Base-by-base conservation (phyloP, 2,797 vertebrate genomes). In the Sebastolobus alascanus region DNA sequence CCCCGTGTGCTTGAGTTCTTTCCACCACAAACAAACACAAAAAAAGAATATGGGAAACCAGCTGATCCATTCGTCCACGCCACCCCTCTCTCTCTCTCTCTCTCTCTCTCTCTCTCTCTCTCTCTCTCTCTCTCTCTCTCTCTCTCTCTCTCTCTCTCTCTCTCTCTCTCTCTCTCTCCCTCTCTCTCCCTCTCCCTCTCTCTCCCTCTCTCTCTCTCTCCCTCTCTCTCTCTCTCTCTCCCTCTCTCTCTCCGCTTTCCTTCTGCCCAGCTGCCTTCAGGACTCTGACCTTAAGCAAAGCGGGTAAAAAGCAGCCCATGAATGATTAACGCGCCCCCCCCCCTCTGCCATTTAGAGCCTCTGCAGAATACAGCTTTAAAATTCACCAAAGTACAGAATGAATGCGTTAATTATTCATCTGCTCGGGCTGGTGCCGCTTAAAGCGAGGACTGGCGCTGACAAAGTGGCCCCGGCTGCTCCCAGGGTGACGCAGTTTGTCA, bases 331-430 rank as follows among this genome's bases (percentile, higher is more conserved):
- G 20, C 18, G 52, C 31, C 87, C 90, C 75, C 90, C 75, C 90
- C 91, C 91, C 85, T 14, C 80, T 69, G 88, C 91, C 93, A 96
- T 95, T 96, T 95, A 95, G 89, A 93, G 87, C 90, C 94, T 92
- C 94, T 84, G 90, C 94, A 94, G 94, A 93, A 91, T 90, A 90
- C 88, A 80, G 87, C 92, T 95, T 95, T 94, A 95, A 94, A 95
- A 95, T 95, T 93, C 94, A 93, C 92, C 87, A 92, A 94, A 95
- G 94, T 94, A 95, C 93, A 95, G 94, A 95, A 95, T 86, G 91
- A 89, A 77, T 73, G 61, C 73, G 80, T 96, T 90, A 96, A 96
- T 96, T 94, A 96, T 96, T 96, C 89, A 96, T 96, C 91, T 27
- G 84, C 82, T 82, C 60, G 73, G 60, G 87, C 89, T 86, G 90